Conservation (phyloP, 2,888 invertebrate species). For the Noctua janthe region DNA sequence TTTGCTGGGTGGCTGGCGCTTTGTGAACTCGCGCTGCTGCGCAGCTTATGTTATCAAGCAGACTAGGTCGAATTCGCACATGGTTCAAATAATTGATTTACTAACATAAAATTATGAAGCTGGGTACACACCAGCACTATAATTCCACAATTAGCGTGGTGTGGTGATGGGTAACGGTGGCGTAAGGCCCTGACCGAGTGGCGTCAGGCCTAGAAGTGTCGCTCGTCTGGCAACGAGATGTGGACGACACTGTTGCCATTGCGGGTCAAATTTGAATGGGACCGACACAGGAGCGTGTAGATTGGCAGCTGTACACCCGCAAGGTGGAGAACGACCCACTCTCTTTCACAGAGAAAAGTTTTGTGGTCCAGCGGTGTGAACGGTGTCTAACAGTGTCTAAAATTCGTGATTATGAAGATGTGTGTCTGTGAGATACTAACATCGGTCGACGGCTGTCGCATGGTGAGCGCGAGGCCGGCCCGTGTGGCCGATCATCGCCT, state of each 20-base stretch:
- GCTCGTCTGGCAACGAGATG: background rate
- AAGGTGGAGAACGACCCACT: background rate
- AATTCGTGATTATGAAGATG: background rate
- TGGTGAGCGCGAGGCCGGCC: constrained; percentile 87
- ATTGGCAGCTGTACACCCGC: background rate
- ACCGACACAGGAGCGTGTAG: background rate
- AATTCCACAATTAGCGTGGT: background rate
- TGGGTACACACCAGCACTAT: no score
- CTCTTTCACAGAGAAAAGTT: background rate
- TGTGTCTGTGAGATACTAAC: constrained; percentile 73
- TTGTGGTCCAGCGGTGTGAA: background rate
- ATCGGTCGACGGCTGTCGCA: constrained; percentile 88
- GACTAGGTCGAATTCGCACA: background rate
- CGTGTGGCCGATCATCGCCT: constrained; percentile 88
- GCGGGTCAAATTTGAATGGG: background rate
- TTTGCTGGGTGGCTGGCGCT: background rate
- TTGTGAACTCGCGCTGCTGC: background rate
- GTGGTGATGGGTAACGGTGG: background rate
- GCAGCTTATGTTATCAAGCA: background rate
- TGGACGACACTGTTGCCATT: background rate
- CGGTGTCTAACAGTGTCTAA: background rate
- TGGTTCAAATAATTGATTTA: background rate
- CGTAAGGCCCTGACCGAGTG: background rate
- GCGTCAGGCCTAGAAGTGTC: no score
- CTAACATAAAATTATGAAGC: background rate